Percentiles rank a stretch among this genome's conserved stretches.
Conservation (phyloP, 2,113 vertebrate genomes). For the Cynoglossus semilaevis region DNA sequence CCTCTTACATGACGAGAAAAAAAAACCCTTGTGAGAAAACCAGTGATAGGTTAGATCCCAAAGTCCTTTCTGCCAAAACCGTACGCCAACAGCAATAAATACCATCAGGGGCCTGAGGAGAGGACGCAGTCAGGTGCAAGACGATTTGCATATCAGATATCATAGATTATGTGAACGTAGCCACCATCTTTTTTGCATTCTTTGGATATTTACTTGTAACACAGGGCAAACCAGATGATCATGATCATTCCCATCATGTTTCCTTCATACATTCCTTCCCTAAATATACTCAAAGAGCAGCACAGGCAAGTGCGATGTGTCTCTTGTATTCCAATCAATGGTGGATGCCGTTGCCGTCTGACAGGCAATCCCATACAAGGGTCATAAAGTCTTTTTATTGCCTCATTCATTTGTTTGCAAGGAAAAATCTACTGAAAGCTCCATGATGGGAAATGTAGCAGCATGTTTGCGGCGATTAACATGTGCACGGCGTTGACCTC, state of each 20-base stretch:
- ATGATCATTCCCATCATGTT: not conserved
- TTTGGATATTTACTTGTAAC: too few species aligned
- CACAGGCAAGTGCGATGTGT: conserved; percentile 7
- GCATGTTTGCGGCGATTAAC: conserved; percentile 14
- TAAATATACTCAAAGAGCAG: conserved; percentile 46
- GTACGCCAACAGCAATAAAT: conserved; percentile 18
- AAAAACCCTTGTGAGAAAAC: conserved; percentile 21
- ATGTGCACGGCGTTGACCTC: conserved; percentile 20
- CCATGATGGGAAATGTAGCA: not conserved
- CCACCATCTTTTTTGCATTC: too few species aligned
- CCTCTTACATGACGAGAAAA: conserved; percentile 48
- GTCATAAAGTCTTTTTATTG: conserved; percentile 41
- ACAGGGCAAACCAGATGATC: too few species aligned
- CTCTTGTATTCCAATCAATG: conserved; percentile 49
- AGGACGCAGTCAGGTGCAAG: too few species aligned
- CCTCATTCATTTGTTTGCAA: conserved; percentile 5
- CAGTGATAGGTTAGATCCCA: conserved; percentile 40
- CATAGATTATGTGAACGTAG: too few species aligned
- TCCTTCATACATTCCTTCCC: conserved; percentile 27
- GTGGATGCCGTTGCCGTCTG: conserved; percentile 35
- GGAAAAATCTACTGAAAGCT: conserved; percentile 23
- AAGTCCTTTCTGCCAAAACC: conserved; percentile 16
- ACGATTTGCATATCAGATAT: conserved; percentile 3
- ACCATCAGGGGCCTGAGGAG: conserved; percentile 27
- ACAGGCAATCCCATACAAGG: conserved; percentile 42